phyloP scores from a whole-genome alignment of 2,888 invertebrate genomes.

The Lamproptera curius region DNA sequence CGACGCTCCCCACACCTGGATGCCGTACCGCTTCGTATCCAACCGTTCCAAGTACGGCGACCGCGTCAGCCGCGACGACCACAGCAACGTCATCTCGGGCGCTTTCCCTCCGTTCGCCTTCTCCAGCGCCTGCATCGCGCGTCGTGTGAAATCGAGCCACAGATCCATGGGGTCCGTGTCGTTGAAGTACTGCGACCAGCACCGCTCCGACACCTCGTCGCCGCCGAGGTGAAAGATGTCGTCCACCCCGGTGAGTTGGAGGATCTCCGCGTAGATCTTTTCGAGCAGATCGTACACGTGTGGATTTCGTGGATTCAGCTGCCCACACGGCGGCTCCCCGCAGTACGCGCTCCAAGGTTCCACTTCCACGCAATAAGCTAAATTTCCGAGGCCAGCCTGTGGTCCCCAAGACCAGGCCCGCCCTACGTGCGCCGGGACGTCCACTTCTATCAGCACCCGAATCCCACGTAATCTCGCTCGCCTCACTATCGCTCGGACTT shows the following conservation, averaged over 20 bases:
- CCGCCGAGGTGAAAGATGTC: constrained; percentile 92
- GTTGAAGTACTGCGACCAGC: constrained; percentile 87
- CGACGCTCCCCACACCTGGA: constrained; percentile 90
- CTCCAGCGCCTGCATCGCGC: constrained; percentile 79
- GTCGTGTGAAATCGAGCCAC: constrained; percentile 87
- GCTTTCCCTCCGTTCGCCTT: constrained; percentile 78
- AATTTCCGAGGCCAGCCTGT: constrained; percentile 84
- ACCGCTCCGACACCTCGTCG: constrained; percentile 89
- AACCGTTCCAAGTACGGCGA: constrained; percentile 81
- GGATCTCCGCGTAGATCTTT: constrained; percentile 85
- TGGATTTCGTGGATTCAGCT: constrained; percentile 89
- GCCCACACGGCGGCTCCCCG: constrained; percentile 92
- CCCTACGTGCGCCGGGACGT: constrained; percentile 93
- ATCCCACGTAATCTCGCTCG: constrained; percentile 90
- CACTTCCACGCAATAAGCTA: constrained; percentile 89
- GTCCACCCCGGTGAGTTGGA: constrained; percentile 84
- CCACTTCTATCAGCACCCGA: constrained; percentile 92
- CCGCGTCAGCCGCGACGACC: constrained; percentile 88
- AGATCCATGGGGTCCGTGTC: constrained; percentile 86
- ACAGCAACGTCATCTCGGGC: constrained; percentile 80
- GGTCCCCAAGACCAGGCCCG: constrained; percentile 93
- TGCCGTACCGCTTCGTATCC: constrained; percentile 78
- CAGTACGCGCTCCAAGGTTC: constrained; percentile 89
- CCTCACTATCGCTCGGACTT: constrained; percentile 84
- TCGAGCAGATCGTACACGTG: constrained; percentile 85